A percentile compares a stretch with the other conserved stretches of the same genome.
phyloP scores from a whole-genome alignment of 2,797 vertebrate genomes.

The Melopsittacus undulatus region DNA sequence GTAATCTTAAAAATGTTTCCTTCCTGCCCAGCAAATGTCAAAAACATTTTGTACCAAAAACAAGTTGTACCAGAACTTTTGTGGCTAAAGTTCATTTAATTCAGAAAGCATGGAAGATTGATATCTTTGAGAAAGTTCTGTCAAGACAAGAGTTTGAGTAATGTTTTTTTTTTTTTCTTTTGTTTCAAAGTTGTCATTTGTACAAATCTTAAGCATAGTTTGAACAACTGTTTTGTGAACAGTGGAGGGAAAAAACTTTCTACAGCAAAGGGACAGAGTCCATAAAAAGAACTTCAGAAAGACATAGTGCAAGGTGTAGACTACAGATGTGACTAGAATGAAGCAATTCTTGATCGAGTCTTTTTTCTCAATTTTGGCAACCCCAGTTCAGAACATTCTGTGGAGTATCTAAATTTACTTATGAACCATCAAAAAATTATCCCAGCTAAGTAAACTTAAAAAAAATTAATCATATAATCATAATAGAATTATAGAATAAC shows the following conservation, averaged over 20 bases:
- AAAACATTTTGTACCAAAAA: too few relatives aligned
- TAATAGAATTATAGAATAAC: not conserved
- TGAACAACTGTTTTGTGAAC: constrained; percentile 52
- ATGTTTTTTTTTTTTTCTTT: constrained; percentile 62
- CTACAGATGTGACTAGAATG: not conserved
- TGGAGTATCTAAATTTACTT: not conserved
- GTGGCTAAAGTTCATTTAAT: not conserved
- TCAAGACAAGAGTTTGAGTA: constrained; percentile 35
- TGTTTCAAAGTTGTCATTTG: constrained; percentile 57
- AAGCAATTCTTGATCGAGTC: not conserved
- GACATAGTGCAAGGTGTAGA: not conserved
- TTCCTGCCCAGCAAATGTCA: not conserved
- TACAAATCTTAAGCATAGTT: constrained; percentile 30
- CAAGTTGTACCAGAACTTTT: not conserved
- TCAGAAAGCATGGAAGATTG: constrained; percentile 28
- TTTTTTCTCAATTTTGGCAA: not conserved
- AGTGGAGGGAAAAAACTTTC: not conserved
- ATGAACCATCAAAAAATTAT: not conserved
- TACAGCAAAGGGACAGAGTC: not conserved
- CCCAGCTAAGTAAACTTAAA: not conserved
- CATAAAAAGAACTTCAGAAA: not conserved
- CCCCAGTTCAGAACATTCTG: not conserved
- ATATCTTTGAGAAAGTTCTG: constrained; percentile 12
- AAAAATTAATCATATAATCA: not conserved
- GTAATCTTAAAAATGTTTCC: not conserved